phyloP scores from a whole-genome alignment of 2,113 vertebrate species.

The Apistogramma diplotaenia region DNA sequence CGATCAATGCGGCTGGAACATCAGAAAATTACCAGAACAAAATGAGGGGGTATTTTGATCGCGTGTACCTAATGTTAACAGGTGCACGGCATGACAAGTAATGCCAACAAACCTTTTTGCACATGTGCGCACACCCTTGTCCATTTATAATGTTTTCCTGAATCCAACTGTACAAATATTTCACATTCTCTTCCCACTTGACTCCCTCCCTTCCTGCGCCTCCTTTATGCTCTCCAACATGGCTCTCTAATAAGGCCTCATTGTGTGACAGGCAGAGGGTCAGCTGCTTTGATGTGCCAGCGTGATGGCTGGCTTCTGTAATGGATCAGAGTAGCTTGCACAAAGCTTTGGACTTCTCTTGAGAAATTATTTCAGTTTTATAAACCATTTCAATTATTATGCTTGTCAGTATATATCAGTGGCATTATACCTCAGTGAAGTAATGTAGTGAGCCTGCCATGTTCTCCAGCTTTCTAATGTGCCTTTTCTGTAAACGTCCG shows the following conservation, averaged over 20 bases:
- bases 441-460: neutral
- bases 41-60: neutral
- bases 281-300: constrained; percentile 55
- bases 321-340: constrained; percentile 26
- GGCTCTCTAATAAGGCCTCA: constrained; percentile 55
- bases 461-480: neutral
- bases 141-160: constrained; percentile 3
- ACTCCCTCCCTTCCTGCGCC: constrained; percentile 43
- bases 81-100: neutral
- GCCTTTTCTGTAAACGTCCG: neutral
- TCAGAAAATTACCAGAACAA: constrained; percentile 17
- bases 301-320: constrained; percentile 34
- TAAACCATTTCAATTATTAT: neutral
- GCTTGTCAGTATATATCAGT: neutral
- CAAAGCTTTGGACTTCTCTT: neutral
- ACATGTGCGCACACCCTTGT: neutral
- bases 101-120: neutral
- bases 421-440: neutral
- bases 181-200: constrained; percentile 59
- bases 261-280: constrained; percentile 49
- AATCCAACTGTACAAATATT: constrained; percentile 49
- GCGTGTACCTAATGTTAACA: neutral
- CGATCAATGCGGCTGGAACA: constrained; percentile 18
- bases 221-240: constrained; percentile 36
- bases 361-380: neutral